Base-by-base conservation (phyloP, 1,140 invertebrate species). In the Zaprionus ghesquierei region DNA sequence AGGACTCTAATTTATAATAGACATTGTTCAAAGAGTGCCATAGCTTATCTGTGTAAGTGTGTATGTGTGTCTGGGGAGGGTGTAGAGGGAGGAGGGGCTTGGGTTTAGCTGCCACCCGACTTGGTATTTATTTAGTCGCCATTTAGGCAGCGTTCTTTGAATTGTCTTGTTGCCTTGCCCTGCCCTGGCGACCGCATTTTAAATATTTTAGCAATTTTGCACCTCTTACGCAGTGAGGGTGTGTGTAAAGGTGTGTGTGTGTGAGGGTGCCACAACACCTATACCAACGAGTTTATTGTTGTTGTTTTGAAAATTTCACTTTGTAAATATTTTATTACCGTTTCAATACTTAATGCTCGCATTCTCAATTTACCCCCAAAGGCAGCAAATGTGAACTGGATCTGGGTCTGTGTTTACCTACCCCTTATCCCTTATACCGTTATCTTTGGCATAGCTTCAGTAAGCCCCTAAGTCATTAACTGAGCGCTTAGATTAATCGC, bases 281-380 rank as follows among this genome's bases (percentile, higher is more conserved):
- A 46, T 31, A 29, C 31, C 59, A 69, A 87, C 49, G 53, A 68
- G 69, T 77, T 85, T 75, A 85, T 81, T 72, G 76, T 58, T 75
- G 59, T 54, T 51, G 33, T 65, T n/a, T n/a, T n/a, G n/a, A n/a
- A 74, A 66, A 69, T 65, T 74, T 65, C 6, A 60, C 65, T 75
- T 54, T 61, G 60, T 87, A 84, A 89, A 87, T 84, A 84, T 89
- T 87, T 84, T 89, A 87, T 75, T 89, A 66, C 49, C 54, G 66
- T 35, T 44, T 71, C 58, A 70, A 60, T 65, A 35, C 58, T 25
- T 69, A 53, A 63, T 20, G n/a, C 35, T 51, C 50, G 20, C 60
- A 38, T 59, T 53, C 66, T 69, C 53, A 50, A 55, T 63, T 72
- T 20, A 15, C 22, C 49, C 3, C n/a, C n/a, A n/a, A n/a, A 29